These are phyloP conservation scores for Drosophila insularis DNA, from an alignment of 1,140 invertebrate species.

Conservation along the genomic window DNA sequence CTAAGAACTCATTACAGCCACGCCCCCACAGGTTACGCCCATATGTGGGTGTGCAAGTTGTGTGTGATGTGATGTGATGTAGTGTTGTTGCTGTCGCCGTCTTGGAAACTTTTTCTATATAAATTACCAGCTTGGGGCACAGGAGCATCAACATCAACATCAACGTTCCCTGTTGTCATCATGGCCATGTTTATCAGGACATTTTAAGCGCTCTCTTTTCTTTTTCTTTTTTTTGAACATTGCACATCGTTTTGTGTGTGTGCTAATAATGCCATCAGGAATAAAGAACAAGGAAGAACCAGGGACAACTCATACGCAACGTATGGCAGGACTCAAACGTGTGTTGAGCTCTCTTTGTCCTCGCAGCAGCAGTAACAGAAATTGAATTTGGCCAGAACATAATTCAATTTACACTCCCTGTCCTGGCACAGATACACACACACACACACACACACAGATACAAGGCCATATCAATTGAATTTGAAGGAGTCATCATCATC, in stretches of 20 bases:
- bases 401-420: slow-evolving; percentile 67
- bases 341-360: slow-evolving; percentile 38
- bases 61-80: too few species aligned
- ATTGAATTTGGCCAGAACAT: slow-evolving; percentile 66
- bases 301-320: slow-evolving; percentile 54
- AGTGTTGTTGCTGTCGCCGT: slow-evolving; percentile 31
- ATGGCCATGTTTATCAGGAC: slow-evolving; percentile 48
- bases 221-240: slow-evolving; percentile 32
- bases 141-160: slow-evolving; percentile 35
- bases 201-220: slow-evolving; percentile 23
- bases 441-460: background rate
- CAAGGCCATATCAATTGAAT: slow-evolving; percentile 25
- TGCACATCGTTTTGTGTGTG: slow-evolving; percentile 40
- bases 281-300: slow-evolving; percentile 23
- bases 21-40: slow-evolving; percentile 33
- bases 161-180: slow-evolving; percentile 4
- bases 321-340: slow-evolving; percentile 43
- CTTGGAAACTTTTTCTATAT: slow-evolving; percentile 61
- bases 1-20: slow-evolving; percentile 43
- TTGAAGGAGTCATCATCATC: background rate
- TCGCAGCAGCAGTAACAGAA: slow-evolving; percentile 33
- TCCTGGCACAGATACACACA: background rate
- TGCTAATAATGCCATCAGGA: slow-evolving; percentile 45
- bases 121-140: slow-evolving; percentile 61
- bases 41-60: slow-evolving; percentile 22